phyloP scores from a whole-genome alignment of 2,797 vertebrate species.

The Varecia variegata region DNA sequence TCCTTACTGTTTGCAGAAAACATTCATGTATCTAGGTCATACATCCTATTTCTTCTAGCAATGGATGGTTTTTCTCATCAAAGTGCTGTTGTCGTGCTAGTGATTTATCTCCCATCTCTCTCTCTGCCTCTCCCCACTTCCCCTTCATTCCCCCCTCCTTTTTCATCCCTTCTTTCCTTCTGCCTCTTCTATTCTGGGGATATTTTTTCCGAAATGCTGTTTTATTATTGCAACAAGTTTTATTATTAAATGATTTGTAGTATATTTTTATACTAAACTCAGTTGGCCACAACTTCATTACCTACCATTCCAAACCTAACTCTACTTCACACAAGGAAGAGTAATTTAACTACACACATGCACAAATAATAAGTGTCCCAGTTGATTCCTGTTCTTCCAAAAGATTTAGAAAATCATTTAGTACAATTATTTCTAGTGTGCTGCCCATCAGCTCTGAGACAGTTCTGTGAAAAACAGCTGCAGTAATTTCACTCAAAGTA shows the following conservation, averaged over 20 bases:
- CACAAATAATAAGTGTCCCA: not conserved
- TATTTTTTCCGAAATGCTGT: not conserved
- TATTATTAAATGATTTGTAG: not conserved
- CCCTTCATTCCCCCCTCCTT: not conserved
- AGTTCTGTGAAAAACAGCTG: constrained; percentile 54
- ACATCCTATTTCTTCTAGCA: not conserved
- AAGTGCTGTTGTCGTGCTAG: not conserved
- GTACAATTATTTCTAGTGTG: constrained; percentile 62
- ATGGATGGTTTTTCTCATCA: not conserved
- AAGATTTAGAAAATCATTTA: constrained; percentile 59
- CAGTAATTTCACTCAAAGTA: constrained; percentile 58
- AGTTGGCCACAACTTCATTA: not conserved
- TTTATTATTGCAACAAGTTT: not conserved
- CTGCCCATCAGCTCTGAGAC: constrained; percentile 30
- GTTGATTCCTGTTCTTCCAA: constrained; percentile 48
- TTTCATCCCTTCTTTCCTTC: not conserved
- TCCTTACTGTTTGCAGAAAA: not conserved
- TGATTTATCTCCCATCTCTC: not conserved
- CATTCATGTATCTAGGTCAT: not conserved
- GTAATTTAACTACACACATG: not conserved
- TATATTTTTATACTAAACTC: not conserved
- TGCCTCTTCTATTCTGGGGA: not conserved
- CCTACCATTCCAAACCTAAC: not conserved
- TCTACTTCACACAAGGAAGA: constrained; percentile 34
- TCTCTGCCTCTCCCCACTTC: too few relatives aligned